Evolutionary conservation across 2,888 invertebrate species (phyloP).

Genomic region (Rotaria macrura): DNA sequence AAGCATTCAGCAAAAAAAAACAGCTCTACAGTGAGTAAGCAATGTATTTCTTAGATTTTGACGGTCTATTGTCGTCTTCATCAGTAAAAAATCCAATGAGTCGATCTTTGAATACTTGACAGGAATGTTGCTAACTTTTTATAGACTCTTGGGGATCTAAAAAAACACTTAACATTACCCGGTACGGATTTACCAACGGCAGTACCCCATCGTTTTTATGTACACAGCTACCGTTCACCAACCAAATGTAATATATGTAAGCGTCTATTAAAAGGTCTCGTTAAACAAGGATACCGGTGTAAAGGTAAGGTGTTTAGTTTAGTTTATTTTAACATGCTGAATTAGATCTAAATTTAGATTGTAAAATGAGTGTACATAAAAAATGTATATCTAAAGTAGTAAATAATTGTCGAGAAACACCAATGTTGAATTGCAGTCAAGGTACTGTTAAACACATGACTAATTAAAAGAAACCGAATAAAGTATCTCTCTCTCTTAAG

Average conservation of each 20-base stretch:
- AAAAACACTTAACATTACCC: conserved; percentile 1
- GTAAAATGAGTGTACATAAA: conserved; percentile 57
- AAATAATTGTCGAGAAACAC: conserved; percentile 60
- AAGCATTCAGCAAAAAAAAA: no score
- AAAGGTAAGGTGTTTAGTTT: conserved; percentile 55
- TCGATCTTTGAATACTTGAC: no score
- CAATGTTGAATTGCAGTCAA: not conserved
- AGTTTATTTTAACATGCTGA: no score
- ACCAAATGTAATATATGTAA: conserved; percentile 92
- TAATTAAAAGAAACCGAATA: not conserved
- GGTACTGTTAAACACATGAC: not conserved
- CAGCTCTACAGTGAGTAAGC: no score
- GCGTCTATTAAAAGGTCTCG: conserved; percentile 81
- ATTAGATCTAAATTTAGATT: not conserved
- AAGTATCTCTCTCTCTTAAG: not conserved
- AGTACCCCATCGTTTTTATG: conserved; percentile 84
- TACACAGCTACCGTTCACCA: conserved; percentile 88
- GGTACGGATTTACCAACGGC: not conserved
- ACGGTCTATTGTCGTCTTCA: no score
- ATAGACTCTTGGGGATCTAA: not conserved
- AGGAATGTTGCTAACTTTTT: not conserved
- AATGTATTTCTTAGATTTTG: no score
- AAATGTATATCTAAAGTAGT: conserved; percentile 81
- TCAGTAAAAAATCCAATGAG: no score
- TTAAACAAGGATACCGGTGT: conserved; percentile 85